Percentiles rank a stretch among this genome's conserved stretches.
Evolutionary conservation across 2,113 vertebrate species (phyloP).

Genomic region (Craseonycteris thonglongyai): DNA sequence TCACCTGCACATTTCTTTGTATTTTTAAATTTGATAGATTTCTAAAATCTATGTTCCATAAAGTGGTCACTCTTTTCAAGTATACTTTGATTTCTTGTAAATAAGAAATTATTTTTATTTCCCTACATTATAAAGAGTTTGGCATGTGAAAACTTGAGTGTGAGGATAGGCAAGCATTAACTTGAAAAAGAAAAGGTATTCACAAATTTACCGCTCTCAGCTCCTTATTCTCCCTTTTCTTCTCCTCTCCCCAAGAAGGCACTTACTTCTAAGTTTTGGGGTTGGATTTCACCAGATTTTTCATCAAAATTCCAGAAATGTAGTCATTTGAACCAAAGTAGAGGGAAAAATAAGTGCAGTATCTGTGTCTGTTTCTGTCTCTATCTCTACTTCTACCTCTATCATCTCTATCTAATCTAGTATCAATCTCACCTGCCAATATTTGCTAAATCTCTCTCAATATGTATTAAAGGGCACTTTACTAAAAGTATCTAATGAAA

Average conservation of each 20-base stretch:
- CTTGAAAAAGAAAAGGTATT: neutral
- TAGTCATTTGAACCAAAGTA: neutral
- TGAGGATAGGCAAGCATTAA: neutral
- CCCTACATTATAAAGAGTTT: neutral
- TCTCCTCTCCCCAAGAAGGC: neutral
- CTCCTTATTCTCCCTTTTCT: neutral
- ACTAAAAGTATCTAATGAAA: neutral
- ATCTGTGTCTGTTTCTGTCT: too few relatives aligned
- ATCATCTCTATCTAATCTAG: too few relatives aligned
- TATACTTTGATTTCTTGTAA: neutral
- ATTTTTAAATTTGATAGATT: neutral
- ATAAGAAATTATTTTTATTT: neutral
- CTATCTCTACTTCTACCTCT: too few relatives aligned
- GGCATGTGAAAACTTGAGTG: neutral
- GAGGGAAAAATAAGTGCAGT: neutral
- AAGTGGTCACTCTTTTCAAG: neutral
- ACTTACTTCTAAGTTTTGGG: neutral
- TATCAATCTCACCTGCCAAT: neutral
- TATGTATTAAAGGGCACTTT: neutral
- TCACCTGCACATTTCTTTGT: neutral
- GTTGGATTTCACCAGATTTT: neutral
- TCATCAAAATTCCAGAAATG: neutral
- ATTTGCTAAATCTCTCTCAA: neutral
- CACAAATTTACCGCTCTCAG: accelerated
- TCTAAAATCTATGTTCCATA: neutral